Evolutionary conservation across 2,888 invertebrate genomes (phyloP).

Genomic region (Epistrophe grossulariae): DNA sequence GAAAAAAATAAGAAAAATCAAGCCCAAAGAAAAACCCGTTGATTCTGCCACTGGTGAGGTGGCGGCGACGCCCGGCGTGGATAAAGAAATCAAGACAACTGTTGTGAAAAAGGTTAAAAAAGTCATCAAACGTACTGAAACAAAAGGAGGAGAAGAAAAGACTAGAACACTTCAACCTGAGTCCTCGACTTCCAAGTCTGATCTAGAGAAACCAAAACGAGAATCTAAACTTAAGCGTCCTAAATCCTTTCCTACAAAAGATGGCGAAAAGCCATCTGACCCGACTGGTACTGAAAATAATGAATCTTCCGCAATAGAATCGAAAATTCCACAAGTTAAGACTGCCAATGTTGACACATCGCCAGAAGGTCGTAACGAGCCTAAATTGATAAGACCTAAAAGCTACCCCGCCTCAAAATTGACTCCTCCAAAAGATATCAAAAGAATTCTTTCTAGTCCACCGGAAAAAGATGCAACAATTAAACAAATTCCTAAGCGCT

Average conservation of each 20-base stretch:
- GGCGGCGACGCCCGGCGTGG: conserved; percentile 52
- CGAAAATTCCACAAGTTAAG: conserved; percentile 54
- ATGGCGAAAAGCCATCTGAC: conserved; percentile 72
- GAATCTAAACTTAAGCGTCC: conserved; percentile 85
- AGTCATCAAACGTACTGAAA: conserved; percentile 79
- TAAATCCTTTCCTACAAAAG: conserved; percentile 86
- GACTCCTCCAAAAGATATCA: conserved; percentile 82
- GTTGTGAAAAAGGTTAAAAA: conserved; percentile 81
- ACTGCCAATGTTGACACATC: conserved; percentile 44
- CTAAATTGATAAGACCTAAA: conserved; percentile 85
- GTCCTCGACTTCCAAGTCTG: conserved; percentile 59
- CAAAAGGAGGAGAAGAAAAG: conserved; percentile 71
- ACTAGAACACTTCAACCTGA: conserved; percentile 52
- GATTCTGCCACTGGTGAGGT: conserved; percentile 70
- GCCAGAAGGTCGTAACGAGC: conserved; percentile 29
- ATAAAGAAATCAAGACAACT: conserved; percentile 75
- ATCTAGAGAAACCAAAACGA: conserved; percentile 78
- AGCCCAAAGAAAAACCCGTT: conserved; percentile 79
- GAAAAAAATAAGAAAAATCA: conserved; percentile 80
- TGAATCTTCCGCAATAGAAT: conserved; percentile 41
- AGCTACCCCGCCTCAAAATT: conserved; percentile 85
- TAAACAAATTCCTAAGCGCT: conserved; percentile 52
- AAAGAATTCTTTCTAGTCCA: conserved; percentile 75
- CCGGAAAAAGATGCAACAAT: conserved; percentile 37
- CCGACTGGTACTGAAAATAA: conserved; percentile 23